A percentile compares a stretch with the other conserved stretches of the same genome.
phyloP scores from a whole-genome alignment of 2,113 vertebrate species.

The Haplotaxodon microlepis region DNA sequence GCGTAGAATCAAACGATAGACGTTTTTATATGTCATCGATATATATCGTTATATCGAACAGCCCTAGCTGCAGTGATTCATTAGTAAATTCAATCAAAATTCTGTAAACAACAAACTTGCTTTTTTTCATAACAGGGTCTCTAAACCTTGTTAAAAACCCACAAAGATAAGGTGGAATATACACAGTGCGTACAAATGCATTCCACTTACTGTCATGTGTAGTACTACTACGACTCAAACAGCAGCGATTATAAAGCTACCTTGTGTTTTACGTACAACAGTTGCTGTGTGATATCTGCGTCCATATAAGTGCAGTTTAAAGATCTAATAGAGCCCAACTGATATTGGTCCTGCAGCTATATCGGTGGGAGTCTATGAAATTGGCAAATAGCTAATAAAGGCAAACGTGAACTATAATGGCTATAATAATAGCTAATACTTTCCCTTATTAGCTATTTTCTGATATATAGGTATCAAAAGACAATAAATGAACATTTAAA shows the following conservation, averaged over 20 bases:
- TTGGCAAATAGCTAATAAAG: neutral
- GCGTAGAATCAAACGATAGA: accelerated
- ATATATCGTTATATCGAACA: neutral
- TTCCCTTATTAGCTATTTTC: neutral
- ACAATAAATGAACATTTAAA: neutral
- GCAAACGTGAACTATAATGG: neutral
- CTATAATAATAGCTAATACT: neutral
- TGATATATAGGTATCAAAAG: neutral
- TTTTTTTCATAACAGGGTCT: neutral
- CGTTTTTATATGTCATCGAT: neutral
- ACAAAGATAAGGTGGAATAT: neutral
- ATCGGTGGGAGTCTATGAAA: neutral
- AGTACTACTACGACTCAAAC: neutral
- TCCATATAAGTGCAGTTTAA: neutral
- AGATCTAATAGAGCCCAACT: neutral
- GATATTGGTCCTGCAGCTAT: neutral
- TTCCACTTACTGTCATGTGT: neutral
- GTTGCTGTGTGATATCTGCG: neutral
- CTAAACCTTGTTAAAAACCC: neutral
- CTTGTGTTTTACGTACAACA: neutral
- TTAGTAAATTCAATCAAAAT: neutral
- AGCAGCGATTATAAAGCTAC: neutral
- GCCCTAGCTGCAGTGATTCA: neutral
- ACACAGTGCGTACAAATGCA: neutral
- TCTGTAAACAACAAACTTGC: neutral